Evolutionary conservation across 2,113 vertebrate genomes (phyloP), one percentile per base, ranked within the genome.

Genomic region (Sialia sialis): DNA sequence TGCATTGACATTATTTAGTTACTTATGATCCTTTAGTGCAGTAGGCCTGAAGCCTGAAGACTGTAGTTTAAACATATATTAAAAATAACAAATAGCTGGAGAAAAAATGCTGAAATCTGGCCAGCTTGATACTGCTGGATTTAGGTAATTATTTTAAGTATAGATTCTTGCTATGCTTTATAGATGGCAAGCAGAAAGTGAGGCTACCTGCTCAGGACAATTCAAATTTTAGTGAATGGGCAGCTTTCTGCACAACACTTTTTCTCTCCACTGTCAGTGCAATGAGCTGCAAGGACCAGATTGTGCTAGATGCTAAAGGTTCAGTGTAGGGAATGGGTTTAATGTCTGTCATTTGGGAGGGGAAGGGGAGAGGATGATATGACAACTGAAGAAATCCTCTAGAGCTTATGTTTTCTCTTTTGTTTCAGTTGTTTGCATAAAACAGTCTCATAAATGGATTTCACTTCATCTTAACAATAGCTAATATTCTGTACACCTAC

Each of bases 341-440:
- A 12, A 39, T 39, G 30, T 19, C 54, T 22, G 30, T 39, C n/a
- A n/a, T 68, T 64, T 72, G 29, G 17, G 16, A 51, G 15, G 9
- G 9, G 16, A 66, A 3, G 2, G 0, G 7, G 2, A 0, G 5
- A 6, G 48, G 7, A 6, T 27, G 38, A 64, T 41, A 72, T 3
- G 5, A 48, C 49, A 84, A 38, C 32, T 34, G 44, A 6, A 62
- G 34, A 55, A 76, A 29, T 48, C 16, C 10, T 62, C 27, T 49
- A 23, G 36, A 78, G 8, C 8, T 70, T 41, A 21, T n/a, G 8
- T 14, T 36, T 29, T 23, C 69, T 36, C 32, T 49, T 7, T 8
- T 80, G 15, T 64, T 85, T 69, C 59, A 84, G 21, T 11, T 63
- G 68, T 25, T 18, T 39, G 13, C 20, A 64, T 64, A 49, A 68